These are phyloP conservation scores for Cryptophagus acutangulus DNA, from an alignment of 2,888 invertebrate species.

Conservation along the genomic window DNA sequence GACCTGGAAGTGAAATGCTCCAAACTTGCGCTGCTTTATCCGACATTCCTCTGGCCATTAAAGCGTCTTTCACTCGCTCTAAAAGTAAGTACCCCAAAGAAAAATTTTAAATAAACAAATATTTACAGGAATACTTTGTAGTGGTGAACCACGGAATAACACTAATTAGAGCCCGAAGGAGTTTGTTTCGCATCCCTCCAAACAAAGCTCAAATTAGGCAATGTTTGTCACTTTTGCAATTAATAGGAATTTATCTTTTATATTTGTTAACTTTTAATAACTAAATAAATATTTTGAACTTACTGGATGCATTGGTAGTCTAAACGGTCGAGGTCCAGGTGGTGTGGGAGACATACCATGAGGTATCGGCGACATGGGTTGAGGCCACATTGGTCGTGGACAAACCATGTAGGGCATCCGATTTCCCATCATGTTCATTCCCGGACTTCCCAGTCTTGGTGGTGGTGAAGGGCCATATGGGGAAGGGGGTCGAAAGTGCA, in stretches of 20 bases:
- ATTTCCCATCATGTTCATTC: conserved; percentile 47
- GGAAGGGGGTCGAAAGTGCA: conserved; percentile 68
- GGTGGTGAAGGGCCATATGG: conserved; percentile 73
- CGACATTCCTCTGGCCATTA: conserved; percentile 33
- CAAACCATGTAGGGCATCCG: conserved; percentile 56
- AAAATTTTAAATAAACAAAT: too few species aligned
- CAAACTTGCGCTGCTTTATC: conserved; percentile 25
- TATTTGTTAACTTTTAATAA: too few species aligned
- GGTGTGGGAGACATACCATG: conserved; percentile 43
- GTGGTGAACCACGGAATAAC: too few species aligned
- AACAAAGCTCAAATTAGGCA: too few species aligned
- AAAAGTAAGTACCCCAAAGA: too few species aligned
- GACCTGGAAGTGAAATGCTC: conserved; percentile 26
- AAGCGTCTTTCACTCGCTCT: too few species aligned
- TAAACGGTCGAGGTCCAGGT: conserved; percentile 46
- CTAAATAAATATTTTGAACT: too few species aligned
- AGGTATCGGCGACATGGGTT: conserved; percentile 50
- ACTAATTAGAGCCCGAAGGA: too few species aligned
- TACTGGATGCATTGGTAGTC: conserved; percentile 47
- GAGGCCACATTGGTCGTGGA: conserved; percentile 63
- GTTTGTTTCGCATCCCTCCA: too few species aligned
- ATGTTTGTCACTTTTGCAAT: too few species aligned
- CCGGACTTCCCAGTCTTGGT: conserved; percentile 54
- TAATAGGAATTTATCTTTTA: too few species aligned
- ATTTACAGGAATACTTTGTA: too few species aligned